Evolutionary conservation across 2,888 invertebrate species (phyloP).

Genomic region (Phoenoteleia sp.): DNA sequence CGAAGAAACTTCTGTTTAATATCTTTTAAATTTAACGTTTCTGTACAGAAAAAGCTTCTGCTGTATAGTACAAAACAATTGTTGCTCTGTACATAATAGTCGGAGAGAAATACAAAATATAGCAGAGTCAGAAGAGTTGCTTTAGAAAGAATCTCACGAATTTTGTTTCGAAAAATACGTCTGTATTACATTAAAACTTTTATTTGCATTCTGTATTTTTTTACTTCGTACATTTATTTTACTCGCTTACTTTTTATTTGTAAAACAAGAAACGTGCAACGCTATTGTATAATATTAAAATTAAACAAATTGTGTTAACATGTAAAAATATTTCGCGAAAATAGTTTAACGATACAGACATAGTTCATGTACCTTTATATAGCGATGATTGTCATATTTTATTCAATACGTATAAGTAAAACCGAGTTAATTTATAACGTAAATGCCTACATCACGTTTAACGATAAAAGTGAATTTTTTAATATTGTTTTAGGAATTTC

Average conservation of each 20-base stretch:
- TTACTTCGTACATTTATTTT: not conserved
- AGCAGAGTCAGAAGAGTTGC: slow-evolving; percentile 5
- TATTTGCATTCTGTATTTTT: not conserved
- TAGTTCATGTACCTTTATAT: no score
- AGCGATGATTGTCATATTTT: no score
- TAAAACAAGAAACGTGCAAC: no score
- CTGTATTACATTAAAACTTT: slow-evolving; percentile 47
- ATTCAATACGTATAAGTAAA: no score
- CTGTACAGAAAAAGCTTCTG: not conserved
- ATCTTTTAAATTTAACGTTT: not conserved
- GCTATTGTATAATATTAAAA: no score
- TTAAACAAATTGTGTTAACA: no score
- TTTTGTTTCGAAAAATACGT: slow-evolving; percentile 16
- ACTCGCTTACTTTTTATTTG: not conserved
- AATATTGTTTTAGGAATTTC: no score
- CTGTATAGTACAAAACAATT: slow-evolving; percentile 18
- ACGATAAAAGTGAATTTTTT: no score
- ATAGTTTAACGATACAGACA: no score
- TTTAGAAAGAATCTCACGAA: slow-evolving; percentile 26
- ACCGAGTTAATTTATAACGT: no score
- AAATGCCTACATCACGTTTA: no score
- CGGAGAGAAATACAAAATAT: slow-evolving; percentile 28
- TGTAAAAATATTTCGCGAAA: no score
- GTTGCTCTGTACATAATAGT: slow-evolving; percentile 18
- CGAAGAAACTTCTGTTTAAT: not conserved